These are phyloP conservation scores for Cepaea nemoralis DNA, from an alignment of 1,140 invertebrate genomes.

Conservation along the genomic window DNA sequence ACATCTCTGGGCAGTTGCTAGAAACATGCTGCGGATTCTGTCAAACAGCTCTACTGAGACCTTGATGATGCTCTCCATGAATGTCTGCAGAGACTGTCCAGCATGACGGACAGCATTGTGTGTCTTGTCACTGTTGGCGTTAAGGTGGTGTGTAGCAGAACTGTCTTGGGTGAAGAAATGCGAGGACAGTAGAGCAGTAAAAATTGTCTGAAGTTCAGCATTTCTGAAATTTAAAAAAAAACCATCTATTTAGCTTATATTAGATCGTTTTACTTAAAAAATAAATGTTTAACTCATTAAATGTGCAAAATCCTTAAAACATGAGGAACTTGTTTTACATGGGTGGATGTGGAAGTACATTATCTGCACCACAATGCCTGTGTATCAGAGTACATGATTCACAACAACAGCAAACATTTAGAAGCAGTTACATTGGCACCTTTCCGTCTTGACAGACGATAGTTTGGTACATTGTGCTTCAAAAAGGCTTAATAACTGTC, in stretches of 20 bases:
- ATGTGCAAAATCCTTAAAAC: background rate
- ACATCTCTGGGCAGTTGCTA: slow-evolving; percentile 67
- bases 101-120: background rate
- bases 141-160: slow-evolving; percentile 54
- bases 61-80: slow-evolving; percentile 58
- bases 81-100: slow-evolving; percentile 32
- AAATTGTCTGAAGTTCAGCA: slow-evolving; percentile 65
- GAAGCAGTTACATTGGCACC: no score
- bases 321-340: background rate
- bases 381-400: no score
- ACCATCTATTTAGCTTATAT: slow-evolving; percentile 19
- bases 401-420: no score
- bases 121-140: slow-evolving; percentile 63
- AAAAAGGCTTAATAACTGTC: no score
- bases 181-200: slow-evolving; percentile 61
- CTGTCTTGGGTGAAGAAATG: slow-evolving; percentile 68
- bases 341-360: no score
- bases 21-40: slow-evolving; percentile 65
- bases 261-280: background rate
- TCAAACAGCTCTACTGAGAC: slow-evolving; percentile 69
- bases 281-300: background rate
- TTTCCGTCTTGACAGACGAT: no score
- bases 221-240: slow-evolving; percentile 48
- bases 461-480: no score
- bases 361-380: no score